A percentile compares a stretch with the other conserved stretches of the same genome.
These are phyloP conservation scores for Spongilla lacustris DNA, from an alignment of 37 sponge, comb jelly and placozoan genomes.

Conservation along the genomic window DNA sequence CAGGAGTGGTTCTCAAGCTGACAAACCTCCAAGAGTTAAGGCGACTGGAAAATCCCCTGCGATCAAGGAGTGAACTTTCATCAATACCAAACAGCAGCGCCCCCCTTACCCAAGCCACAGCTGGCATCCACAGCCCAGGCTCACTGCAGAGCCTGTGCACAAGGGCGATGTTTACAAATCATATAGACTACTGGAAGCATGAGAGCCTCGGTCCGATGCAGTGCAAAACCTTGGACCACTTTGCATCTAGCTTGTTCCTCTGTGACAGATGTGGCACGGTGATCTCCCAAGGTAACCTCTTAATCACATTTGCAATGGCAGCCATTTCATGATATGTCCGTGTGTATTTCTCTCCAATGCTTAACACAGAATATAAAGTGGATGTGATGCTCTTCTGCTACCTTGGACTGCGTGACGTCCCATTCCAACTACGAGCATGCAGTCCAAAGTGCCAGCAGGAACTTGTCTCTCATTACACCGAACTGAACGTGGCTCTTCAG, in stretches of 20 bases:
- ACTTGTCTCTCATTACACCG: neutral
- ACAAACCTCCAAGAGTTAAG: slow-evolving; percentile 39
- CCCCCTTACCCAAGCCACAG: neutral
- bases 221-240: slow-evolving; percentile 60
- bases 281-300: neutral
- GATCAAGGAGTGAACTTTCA: neutral
- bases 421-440: slow-evolving; percentile 49
- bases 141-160: slow-evolving; percentile 45
- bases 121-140: slow-evolving; percentile 9
- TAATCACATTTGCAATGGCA: neutral
- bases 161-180: slow-evolving; percentile 17
- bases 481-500: slow-evolving; percentile 19
- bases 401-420: slow-evolving; percentile 37
- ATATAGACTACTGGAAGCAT: slow-evolving; percentile 59
- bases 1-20: slow-evolving; percentile 47
- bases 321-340: neutral
- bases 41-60: slow-evolving; percentile 45
- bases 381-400: slow-evolving; percentile 22
- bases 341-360: slow-evolving; percentile 5
- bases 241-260: slow-evolving; percentile 20
- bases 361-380: neutral
- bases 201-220: slow-evolving; percentile 37
- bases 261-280: slow-evolving; percentile 52
- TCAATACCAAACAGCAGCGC: neutral
- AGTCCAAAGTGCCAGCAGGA: slow-evolving; percentile 33